Evolutionary conservation across 1,140 invertebrate genomes (phyloP).

Genomic region (Lasaia peninsularis): DNA sequence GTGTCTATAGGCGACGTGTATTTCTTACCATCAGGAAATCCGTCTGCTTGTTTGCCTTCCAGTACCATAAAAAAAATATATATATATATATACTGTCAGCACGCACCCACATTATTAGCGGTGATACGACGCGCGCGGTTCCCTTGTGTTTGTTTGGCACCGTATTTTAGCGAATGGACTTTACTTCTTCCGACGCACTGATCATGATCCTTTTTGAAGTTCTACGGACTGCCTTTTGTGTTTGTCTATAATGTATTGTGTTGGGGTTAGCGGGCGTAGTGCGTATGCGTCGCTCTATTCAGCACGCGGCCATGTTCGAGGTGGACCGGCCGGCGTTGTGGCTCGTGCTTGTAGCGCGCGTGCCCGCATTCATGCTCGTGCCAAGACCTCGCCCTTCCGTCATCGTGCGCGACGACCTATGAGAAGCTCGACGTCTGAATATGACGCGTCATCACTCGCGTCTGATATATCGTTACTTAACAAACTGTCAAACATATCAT

Average conservation of each 20-base stretch:
- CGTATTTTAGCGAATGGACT: too few species aligned
- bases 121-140: too few species aligned
- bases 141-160: too few species aligned
- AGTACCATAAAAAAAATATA: too few species aligned
- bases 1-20: too few species aligned
- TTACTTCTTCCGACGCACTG: too few species aligned
- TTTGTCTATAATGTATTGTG: conserved; percentile 26
- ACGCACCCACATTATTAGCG: too few species aligned
- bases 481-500: too few species aligned
- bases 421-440: not conserved
- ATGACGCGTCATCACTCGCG: not conserved
- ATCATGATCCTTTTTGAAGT: too few species aligned
- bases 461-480: not conserved
- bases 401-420: conserved; percentile 12
- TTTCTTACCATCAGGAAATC: too few species aligned
- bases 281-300: conserved; percentile 36
- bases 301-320: conserved; percentile 27
- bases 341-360: conserved; percentile 29
- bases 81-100: too few species aligned
- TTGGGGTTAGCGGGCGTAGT: conserved; percentile 36
- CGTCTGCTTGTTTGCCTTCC: too few species aligned
- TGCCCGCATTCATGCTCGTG: conserved; percentile 22
- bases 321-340: conserved; percentile 51
- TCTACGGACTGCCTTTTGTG: conserved; percentile 1
- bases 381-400: conserved; percentile 13